These are phyloP conservation scores for Metopolophium dirhodum DNA, from an alignment of 1,140 invertebrate genomes.

Conservation along the genomic window DNA sequence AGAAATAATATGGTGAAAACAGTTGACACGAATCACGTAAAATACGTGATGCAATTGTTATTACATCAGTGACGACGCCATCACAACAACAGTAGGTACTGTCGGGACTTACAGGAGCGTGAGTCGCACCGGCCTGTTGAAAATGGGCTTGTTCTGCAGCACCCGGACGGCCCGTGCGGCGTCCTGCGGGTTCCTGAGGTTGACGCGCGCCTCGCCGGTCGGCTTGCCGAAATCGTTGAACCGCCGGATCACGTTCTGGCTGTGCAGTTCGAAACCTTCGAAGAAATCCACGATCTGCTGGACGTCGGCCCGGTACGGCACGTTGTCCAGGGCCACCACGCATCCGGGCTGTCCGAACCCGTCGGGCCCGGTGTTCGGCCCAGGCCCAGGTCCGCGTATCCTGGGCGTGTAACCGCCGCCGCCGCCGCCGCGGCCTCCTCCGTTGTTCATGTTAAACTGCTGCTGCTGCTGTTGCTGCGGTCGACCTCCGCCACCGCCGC, in stretches of 20 bases:
- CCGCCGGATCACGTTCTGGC: constrained; percentile 79
- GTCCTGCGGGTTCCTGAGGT: constrained; percentile 77
- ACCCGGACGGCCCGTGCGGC: constrained; percentile 76
- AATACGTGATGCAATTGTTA: no score
- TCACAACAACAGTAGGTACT: not conserved
- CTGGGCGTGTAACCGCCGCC: constrained; percentile 25
- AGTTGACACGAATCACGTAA: no score
- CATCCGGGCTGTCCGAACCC: constrained; percentile 81
- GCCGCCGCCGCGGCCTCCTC: not conserved
- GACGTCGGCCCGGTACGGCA: constrained; percentile 83
- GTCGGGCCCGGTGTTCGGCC: constrained; percentile 62
- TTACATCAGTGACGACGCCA: no score
- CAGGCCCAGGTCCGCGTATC: constrained; percentile 32
- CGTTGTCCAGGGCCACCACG: constrained; percentile 82
- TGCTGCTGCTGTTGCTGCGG: not conserved
- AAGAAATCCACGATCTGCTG: constrained; percentile 90
- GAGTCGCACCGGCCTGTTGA: constrained; percentile 60
- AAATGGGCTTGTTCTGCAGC: constrained; percentile 63
- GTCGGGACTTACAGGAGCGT: not conserved
- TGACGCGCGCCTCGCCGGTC: constrained; percentile 87
- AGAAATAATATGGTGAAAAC: no score
- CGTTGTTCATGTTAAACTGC: constrained; percentile 28
- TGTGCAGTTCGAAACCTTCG: constrained; percentile 73
- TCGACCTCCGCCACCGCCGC: not conserved
- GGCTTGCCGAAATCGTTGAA: constrained; percentile 85